phyloP scores from a whole-genome alignment of 2,113 vertebrate species.

The Coryphaenoides rupestris region DNA sequence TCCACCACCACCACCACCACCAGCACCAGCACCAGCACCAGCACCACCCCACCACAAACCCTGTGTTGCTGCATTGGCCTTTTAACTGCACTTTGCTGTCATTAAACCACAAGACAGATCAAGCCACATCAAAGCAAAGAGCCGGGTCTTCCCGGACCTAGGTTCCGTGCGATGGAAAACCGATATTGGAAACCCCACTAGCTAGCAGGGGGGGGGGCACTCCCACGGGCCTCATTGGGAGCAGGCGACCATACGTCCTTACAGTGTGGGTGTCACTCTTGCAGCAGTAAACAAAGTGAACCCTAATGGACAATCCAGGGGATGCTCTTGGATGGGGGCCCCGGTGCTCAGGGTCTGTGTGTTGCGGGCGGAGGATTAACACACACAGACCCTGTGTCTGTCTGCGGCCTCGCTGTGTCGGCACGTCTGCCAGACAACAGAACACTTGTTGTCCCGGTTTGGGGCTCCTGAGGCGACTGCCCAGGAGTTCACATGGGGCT shows the following conservation, averaged over 20 bases:
- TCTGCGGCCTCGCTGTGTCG: too few species aligned
- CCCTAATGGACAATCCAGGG: slow-evolving; percentile 44
- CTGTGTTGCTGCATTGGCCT: slow-evolving; percentile 10
- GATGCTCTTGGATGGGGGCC: slow-evolving; percentile 15
- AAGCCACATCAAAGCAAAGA: slow-evolving; percentile 44
- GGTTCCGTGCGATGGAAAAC: slow-evolving; percentile 47
- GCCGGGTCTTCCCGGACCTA: slow-evolving; percentile 23
- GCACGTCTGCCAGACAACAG: too few species aligned
- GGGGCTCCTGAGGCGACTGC: too few species aligned
- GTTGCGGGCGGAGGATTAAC: background rate
- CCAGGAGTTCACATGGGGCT: too few species aligned
- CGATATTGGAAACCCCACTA: slow-evolving; percentile 46
- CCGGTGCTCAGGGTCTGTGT: background rate
- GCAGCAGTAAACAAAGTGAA: slow-evolving; percentile 46
- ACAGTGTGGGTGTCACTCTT: slow-evolving; percentile 17
- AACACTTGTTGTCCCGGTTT: too few species aligned
- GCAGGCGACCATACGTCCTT: slow-evolving; percentile 34
- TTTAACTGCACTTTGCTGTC: slow-evolving; percentile 43
- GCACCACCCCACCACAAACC: slow-evolving; percentile 4
- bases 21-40: too few species aligned
- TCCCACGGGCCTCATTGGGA: slow-evolving; percentile 27
- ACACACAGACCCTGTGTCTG: background rate
- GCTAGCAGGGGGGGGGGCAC: slow-evolving; percentile 49
- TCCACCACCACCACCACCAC: too few species aligned
- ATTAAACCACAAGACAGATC: slow-evolving; percentile 39